A percentile compares a stretch with the other conserved stretches of the same genome.
These are phyloP conservation scores for Gallinago solitaria DNA, from an alignment of 2,797 vertebrate species.

Conservation along the genomic window DNA sequence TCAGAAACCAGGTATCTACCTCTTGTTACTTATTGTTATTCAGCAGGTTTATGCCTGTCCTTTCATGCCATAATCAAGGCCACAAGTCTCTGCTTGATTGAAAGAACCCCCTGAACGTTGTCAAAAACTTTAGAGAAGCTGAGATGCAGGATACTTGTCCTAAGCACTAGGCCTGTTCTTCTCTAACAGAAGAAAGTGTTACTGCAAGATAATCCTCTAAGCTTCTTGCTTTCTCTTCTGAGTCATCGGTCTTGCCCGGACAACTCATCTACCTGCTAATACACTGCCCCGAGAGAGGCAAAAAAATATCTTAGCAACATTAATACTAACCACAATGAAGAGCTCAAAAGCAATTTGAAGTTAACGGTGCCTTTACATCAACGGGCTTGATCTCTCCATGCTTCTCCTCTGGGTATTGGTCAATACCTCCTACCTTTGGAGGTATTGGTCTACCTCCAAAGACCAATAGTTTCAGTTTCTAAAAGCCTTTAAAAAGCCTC, in stretches of 20 bases:
- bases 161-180: not conserved
- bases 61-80: not conserved
- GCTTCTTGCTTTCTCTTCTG: not conserved
- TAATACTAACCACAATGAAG: not conserved
- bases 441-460: not conserved
- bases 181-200: not conserved
- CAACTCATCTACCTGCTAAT: not conserved
- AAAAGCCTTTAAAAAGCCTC: not conserved
- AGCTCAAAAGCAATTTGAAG: not conserved
- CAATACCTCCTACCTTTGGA: too few relatives aligned
- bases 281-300: not conserved
- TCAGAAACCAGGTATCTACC: not conserved
- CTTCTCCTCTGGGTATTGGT: too few relatives aligned
- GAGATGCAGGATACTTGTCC: not conserved
- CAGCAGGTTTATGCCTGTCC: not conserved
- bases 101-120: not conserved
- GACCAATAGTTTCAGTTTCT: not conserved
- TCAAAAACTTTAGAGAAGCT: not conserved
- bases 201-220: conserved; percentile 6
- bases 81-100: not conserved
- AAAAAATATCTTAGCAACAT: not conserved
- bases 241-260: not conserved
- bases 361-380: not conserved
- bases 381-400: not conserved
- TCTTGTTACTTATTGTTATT: not conserved